These are phyloP conservation scores for Prionailurus viverrinus DNA, from an alignment of 2,113 vertebrate genomes.

Conservation along the genomic window DNA sequence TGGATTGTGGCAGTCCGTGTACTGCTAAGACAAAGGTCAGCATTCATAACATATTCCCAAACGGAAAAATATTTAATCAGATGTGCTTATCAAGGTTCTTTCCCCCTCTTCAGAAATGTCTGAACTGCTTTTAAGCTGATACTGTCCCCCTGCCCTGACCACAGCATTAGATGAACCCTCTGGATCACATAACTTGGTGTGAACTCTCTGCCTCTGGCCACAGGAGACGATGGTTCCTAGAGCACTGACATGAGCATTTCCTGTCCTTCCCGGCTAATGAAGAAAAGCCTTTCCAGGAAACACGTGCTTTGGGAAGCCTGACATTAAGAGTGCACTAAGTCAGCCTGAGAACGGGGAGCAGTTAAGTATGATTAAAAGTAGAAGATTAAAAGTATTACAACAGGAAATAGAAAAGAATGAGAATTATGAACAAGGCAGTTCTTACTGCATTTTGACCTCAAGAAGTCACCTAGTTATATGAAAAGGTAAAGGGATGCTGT, in stretches of 20 bases:
- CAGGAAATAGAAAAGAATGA: slow-evolving; percentile 70
- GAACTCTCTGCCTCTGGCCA: neutral
- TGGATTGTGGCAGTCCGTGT: slow-evolving; percentile 10
- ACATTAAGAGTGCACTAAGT: slow-evolving; percentile 36
- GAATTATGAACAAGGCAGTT: slow-evolving; percentile 59
- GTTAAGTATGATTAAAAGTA: slow-evolving; percentile 69
- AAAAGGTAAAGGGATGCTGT: slow-evolving; percentile 15
- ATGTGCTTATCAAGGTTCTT: slow-evolving; percentile 70
- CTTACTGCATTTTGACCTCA: slow-evolving; percentile 46
- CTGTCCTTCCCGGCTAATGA: slow-evolving; percentile 63
- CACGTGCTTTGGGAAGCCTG: slow-evolving; percentile 42
- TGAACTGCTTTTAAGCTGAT: slow-evolving; percentile 58
- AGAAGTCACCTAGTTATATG: slow-evolving; percentile 42
- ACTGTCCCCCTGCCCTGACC: neutral
- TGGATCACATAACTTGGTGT: slow-evolving; percentile 59
- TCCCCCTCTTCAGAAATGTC: slow-evolving; percentile 47
- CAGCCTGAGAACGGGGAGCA: slow-evolving; percentile 25
- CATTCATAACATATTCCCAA: slow-evolving; percentile 73
- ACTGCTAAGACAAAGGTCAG: slow-evolving; percentile 60
- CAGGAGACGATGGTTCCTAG: slow-evolving; percentile 25
- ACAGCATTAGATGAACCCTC: slow-evolving; percentile 21
- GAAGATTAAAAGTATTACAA: slow-evolving; percentile 47
- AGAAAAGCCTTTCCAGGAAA: slow-evolving; percentile 77
- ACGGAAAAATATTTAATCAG: slow-evolving; percentile 53
- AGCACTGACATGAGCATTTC: slow-evolving; percentile 54